Evolutionary conservation across 30 jellyfish, hydroid and myxozoan genomes (phyloP).

Genomic region (Aurelia sp.): DNA sequence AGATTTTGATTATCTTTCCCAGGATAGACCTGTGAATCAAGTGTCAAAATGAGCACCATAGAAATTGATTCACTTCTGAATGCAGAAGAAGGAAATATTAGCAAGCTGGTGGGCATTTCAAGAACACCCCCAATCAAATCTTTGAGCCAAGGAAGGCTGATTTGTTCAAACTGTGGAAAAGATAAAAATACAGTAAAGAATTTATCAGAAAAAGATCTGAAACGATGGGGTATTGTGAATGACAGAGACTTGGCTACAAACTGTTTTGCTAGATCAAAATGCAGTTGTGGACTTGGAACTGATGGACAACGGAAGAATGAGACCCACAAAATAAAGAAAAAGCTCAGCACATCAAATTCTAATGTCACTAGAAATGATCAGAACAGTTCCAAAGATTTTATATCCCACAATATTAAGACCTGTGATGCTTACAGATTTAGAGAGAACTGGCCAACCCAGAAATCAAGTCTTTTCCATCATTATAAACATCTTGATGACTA

Average conservation of each 20-base stretch:
- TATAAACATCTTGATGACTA: slow-evolving; percentile 20
- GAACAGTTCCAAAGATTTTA: slow-evolving; percentile 40
- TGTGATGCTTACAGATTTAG: slow-evolving; percentile 30
- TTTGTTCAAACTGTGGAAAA: slow-evolving; percentile 46
- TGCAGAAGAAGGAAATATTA: slow-evolving; percentile 15
- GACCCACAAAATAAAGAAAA: slow-evolving; percentile 1
- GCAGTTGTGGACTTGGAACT: slow-evolving; percentile 6
- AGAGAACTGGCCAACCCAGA: slow-evolving; percentile 18
- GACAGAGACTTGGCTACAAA: background rate
- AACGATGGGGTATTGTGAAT: slow-evolving; percentile 14
- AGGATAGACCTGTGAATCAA: no score
- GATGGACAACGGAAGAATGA: slow-evolving; percentile 18
- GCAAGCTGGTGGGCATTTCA: slow-evolving; percentile 2
- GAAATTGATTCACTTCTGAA: slow-evolving; percentile 31
- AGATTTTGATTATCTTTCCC: no score
- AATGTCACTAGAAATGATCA: slow-evolving; percentile 12
- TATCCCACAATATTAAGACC: slow-evolving; percentile 44
- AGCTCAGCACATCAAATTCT: background rate
- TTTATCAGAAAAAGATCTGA: slow-evolving; percentile 20
- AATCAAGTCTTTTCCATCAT: slow-evolving; percentile 15
- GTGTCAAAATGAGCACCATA: background rate
- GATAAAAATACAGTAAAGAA: background rate
- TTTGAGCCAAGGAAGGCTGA: background rate
- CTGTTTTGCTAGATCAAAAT: background rate
- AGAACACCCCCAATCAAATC: background rate